Evolutionary conservation across 1,140 invertebrate genomes (phyloP), one percentile per base, ranked within the genome.

Genomic region (Brachionus koreanus): DNA sequence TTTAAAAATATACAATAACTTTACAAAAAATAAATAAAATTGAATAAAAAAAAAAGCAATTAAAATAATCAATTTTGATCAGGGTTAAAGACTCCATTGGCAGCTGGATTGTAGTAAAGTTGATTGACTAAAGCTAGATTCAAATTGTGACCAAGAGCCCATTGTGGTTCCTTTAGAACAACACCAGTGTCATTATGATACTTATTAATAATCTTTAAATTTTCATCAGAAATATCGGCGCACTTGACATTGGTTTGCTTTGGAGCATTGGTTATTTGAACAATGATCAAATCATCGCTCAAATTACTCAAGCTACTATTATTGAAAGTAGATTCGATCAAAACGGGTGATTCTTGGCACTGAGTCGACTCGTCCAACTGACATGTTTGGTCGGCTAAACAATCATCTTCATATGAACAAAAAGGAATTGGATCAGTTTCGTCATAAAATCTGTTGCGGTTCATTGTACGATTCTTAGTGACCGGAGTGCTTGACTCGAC

Each of bases 81-180:
- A 13, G 19, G 39, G 46, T 46, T 74, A 12, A 79, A 79, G 3
- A 79, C 49, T 61, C 76, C 76, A 37, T 42, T 0, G 12, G 35
- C 76, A 25, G 16, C 19, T 29, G 76, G 76, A 25, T 79, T 79
- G 39, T 13, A 79, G 29, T 79, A 79, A 1, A 79, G 23, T 43
- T 79, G 76, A 79, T 79, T 79, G 23, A 79, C 76, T 12, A 79
- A 42, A 23, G 76, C 76, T 3, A 79, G n/a, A 61, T 79, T 79
- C 61, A 79, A 79, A 57, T 79, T 79, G 12, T 57, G 29, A 1
- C 76, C 76, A 0, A 37, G 35, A 1, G 76, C 76, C 76, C 76
- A 79, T 5, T 61, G 33, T 13, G 76, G 76, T n/a, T 42, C 7
- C 23, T 79, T 5, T 12, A 79, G 35, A 1, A 23, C 29, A 29